phyloP scores from a whole-genome alignment of 2,888 invertebrate genomes.

The Bombylius discolor region DNA sequence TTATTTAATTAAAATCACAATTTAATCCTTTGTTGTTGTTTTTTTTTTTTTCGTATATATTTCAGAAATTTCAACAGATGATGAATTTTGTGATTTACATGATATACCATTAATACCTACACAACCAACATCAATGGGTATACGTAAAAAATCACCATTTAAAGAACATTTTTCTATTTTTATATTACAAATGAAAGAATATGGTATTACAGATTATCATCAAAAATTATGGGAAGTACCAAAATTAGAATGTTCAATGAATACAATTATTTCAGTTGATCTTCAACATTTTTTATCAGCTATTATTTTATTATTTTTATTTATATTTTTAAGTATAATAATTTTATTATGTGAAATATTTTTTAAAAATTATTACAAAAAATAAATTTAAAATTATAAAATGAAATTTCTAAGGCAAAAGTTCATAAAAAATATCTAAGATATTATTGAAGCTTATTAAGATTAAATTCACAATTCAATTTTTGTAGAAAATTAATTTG shows the following conservation, averaged over 20 bases:
- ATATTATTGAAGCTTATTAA: no score
- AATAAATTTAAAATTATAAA: no score
- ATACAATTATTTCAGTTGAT: neutral
- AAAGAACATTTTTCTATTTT: neutral
- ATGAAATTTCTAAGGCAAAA: no score
- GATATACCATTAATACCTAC: neutral
- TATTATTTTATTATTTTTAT: neutral
- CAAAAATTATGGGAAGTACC: neutral
- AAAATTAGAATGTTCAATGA: neutral
- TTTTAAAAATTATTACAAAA: neutral
- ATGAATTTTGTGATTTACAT: neutral
- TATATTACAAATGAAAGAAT: neutral
- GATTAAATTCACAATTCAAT: no score
- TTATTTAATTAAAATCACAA: neutral
- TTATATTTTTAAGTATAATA: neutral
- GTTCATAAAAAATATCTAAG: no score
- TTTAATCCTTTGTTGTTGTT: neutral
- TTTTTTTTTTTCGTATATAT: neutral
- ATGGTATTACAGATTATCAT: neutral
- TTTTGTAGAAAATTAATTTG: no score
- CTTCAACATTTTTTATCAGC: neutral
- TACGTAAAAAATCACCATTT: neutral
- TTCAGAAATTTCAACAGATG: neutral
- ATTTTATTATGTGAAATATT: neutral
- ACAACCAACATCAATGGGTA: neutral